Evolutionary conservation across 2,797 vertebrate species (phyloP), one percentile per base, ranked within the genome.

Genomic region (Clarias fuscus): DNA sequence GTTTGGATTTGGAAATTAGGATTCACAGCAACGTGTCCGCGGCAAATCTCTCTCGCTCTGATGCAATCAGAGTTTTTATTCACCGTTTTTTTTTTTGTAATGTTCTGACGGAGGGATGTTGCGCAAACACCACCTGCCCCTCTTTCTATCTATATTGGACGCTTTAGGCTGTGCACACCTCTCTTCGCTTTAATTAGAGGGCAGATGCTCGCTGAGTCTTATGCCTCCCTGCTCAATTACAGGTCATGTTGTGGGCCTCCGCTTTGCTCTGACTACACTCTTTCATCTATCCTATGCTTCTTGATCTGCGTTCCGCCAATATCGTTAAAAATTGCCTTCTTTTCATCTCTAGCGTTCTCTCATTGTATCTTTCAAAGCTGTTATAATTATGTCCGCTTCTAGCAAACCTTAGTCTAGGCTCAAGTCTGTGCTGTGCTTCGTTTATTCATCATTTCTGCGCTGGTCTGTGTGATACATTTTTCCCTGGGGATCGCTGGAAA

Each of bases 151-250:
- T 40, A 37, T 61, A 22, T 85, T 37, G 30, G 79, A 40, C 86
- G 58, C 84, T 68, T 65, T 81, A 65, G 53, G 59, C 75, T 53
- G 79, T 82, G 27, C 56, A 73, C 62, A 84, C 79, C 77, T 82
- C 65, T 72, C 78, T 80, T 62, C 75, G 78, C 75, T 87, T 82
- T 90, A 88, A 90, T 89, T 90, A 88, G 75, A 73, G 86, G 83
- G 85, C 84, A 84, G 84, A 91, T 84, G 73, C 71, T 83, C 83
- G 75, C 59, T 80, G 43, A 61, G 65, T 70, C 77, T n/a, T 81
- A n/a, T 85, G 81, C 85, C 90, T 88, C 85, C 90, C 86, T 91
- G 90, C 92, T 92, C 91, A 91, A 91, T 93, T 92, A 86, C 90
- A 89, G 87, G 89, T 92, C 89, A 90, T n/a, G 22, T 56, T 90